These are phyloP conservation scores for Heterodera schachtii DNA, from an alignment of 1,140 invertebrate species.

Conservation along the genomic window DNA sequence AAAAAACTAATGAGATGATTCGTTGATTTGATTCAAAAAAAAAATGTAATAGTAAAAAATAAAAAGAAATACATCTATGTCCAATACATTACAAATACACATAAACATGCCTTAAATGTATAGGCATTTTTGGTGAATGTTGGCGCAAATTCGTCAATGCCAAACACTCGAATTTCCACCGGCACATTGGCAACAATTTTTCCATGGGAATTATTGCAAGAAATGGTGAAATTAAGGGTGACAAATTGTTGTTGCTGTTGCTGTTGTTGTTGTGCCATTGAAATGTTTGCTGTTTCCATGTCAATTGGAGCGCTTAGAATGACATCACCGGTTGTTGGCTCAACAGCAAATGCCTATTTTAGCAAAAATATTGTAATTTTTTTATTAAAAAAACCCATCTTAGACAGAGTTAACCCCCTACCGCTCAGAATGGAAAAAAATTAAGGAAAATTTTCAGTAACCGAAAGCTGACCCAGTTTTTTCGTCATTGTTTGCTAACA, in stretches of 20 bases:
- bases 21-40: too few relatives aligned
- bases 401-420: too few relatives aligned
- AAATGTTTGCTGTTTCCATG: constrained; percentile 15
- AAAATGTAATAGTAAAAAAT: too few relatives aligned
- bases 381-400: too few relatives aligned
- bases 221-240: constrained; percentile 48
- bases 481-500: too few relatives aligned
- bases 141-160: constrained; percentile 62
- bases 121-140: constrained; percentile 54
- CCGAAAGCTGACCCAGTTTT: too few relatives aligned
- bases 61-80: too few relatives aligned
- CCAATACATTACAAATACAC: too few relatives aligned
- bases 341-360: background rate
- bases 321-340: constrained; percentile 46
- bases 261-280: background rate
- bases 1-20: too few relatives aligned
- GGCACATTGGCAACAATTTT: constrained; percentile 51
- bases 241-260: constrained; percentile 13
- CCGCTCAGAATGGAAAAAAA: too few relatives aligned
- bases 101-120: constrained; percentile 52
- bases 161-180: constrained; percentile 47
- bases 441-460: too few relatives aligned
- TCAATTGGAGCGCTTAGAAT: constrained; percentile 25
- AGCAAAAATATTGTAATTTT: background rate
- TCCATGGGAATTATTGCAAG: constrained; percentile 42